phyloP scores from a whole-genome alignment of 2,888 invertebrate genomes.

The Brachyptera risi region DNA sequence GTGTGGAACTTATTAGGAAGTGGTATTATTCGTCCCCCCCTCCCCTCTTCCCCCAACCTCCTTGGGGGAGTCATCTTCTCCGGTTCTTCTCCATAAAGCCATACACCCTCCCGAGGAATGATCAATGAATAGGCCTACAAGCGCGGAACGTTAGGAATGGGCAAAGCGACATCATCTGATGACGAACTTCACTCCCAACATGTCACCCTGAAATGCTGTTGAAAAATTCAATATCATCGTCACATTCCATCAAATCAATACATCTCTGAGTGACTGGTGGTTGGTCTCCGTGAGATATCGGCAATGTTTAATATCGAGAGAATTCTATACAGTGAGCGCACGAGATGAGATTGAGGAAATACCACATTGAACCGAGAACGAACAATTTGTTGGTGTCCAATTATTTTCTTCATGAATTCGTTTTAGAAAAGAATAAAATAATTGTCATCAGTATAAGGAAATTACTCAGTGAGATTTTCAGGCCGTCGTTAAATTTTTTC shows the following conservation, averaged over 20 bases:
- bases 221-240: slow-evolving; percentile 30
- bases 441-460: background rate
- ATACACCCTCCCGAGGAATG: slow-evolving; percentile 12
- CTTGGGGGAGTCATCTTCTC: no score
- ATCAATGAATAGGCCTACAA: no score
- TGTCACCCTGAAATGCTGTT: slow-evolving; percentile 16
- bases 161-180: no score
- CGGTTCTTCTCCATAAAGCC: no score
- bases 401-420: background rate
- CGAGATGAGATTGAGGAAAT: no score
- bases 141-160: slow-evolving; percentile 26
- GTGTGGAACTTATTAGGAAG: background rate
- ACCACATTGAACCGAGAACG: no score
- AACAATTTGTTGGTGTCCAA: no score
- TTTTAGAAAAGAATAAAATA: background rate
- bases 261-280: no score
- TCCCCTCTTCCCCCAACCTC: background rate
- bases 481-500: background rate
- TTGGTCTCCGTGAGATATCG: no score
- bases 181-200: slow-evolving; percentile 21
- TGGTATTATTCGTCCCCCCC: slow-evolving; percentile 4
- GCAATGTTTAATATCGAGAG: no score
- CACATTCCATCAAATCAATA: slow-evolving; percentile 31
- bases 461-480: background rate
- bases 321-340: no score